Conservation (phyloP, 2,113 vertebrate genomes). For the Sylvia atricapilla region DNA sequence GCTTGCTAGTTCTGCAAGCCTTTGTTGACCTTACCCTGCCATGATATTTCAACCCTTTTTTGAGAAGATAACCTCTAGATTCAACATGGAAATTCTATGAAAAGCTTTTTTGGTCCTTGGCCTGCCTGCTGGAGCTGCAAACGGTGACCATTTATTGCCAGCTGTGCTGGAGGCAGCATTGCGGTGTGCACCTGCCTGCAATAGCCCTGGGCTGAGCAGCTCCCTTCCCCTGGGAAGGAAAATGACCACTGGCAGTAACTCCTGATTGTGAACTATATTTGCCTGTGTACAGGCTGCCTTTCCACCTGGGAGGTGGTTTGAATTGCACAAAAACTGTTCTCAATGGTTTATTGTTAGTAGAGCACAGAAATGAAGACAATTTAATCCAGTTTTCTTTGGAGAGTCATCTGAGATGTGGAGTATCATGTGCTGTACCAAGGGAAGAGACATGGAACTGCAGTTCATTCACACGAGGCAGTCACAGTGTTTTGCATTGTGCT, state of each 20-base stretch:
- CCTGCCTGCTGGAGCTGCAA: neutral
- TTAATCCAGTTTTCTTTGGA: neutral
- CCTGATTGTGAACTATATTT: neutral
- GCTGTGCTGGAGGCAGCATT: neutral
- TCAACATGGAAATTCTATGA: neutral
- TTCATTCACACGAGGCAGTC: rapidly evolving
- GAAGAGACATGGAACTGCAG: neutral
- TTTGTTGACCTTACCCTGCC: neutral
- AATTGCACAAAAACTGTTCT: neutral
- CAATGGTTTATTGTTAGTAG: neutral
- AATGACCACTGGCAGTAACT: neutral
- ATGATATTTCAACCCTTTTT: neutral
- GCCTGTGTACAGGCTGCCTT: neutral
- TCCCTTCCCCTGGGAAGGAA: neutral
- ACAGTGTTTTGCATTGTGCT: neutral
- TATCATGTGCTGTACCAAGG: neutral
- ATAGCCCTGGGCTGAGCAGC: neutral
- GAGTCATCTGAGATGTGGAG: neutral
- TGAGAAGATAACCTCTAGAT: neutral
- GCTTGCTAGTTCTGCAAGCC: neutral
- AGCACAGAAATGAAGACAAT: neutral
- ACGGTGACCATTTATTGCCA: neutral
- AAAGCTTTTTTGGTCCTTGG: neutral
- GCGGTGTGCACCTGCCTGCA: neutral
- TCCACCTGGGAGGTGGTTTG: neutral